Evolutionary conservation across 23 tunicate species (phyloP), one percentile per base, ranked within the genome.

Genomic region (Botrylloides violaceus): DNA sequence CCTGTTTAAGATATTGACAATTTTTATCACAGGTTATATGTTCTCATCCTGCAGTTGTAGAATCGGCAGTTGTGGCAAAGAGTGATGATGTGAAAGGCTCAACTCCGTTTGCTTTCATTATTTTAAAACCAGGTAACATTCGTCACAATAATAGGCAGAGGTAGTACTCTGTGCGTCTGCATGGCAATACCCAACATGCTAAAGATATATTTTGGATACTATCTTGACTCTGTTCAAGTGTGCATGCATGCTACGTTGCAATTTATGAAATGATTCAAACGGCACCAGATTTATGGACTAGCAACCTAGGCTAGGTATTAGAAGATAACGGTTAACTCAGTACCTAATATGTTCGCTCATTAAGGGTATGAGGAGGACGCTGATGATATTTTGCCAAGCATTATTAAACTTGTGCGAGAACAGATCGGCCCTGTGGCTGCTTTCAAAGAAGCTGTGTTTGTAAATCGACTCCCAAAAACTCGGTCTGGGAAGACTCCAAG

Each of bases 341-440:
- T 12, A 20, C 9, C 6, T 21, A 9, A 22, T 30, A 20, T 34
- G 7, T 33, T 47, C 33, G 33, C 71, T 21, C 65, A 9, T 59
- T 59, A 9, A 43, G 53, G 53, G 53, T 43, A 43, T 15, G 53
- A 43, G 15, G 15, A 43, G 15, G 12, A 43, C 12, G 15, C 53
- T 43, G 53, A 9, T 15, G 53, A 75, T 4, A 68, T 84, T 6
- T 49, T 65, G 29, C 23, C 29, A 0, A 73, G 76, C 22, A 63
- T 78, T 12, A 59, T 90, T 2, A 34, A 79, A 34, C 28, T 74
- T 19, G 90, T 90, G 4, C 73, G 97, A 0, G 34, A 72, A 1
- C 86, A 83, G n/a, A 90, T 90, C 27, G 97, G 97, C 4, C 97
- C 97, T 2, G 90, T 90, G 20, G 97, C 97, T 33, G 97, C 97